phyloP scores from a whole-genome alignment of 1,140 invertebrate species.

The Rhagoletis zephyria region DNA sequence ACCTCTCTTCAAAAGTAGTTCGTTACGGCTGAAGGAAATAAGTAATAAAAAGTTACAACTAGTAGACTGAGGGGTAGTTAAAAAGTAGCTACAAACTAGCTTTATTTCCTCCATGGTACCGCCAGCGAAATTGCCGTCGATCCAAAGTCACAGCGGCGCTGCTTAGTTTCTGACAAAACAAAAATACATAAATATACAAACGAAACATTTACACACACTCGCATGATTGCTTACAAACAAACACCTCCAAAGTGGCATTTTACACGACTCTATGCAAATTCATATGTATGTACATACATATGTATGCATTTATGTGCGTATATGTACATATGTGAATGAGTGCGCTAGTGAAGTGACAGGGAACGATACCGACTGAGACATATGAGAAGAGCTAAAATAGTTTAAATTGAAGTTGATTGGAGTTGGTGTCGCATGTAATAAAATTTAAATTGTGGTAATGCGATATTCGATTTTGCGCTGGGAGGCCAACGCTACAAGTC shows the following conservation, averaged over 20 bases:
- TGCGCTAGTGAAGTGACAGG: conserved; percentile 11
- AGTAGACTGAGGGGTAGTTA: too few species aligned
- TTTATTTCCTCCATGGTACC: too few species aligned
- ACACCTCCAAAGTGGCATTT: conserved; percentile 16
- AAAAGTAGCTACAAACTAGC: too few species aligned
- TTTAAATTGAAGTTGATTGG: conserved; percentile 50
- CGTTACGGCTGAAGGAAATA: too few species aligned
- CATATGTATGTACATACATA: too few species aligned
- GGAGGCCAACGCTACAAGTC: neutral
- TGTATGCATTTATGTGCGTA: neutral
- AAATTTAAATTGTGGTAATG: conserved; percentile 51
- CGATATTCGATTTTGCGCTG: conserved; percentile 23
- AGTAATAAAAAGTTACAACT: too few species aligned
- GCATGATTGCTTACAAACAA: neutral
- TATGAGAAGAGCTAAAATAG: conserved; percentile 36
- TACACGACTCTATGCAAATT: neutral
- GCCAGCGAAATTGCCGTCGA: neutral
- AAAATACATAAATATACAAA: neutral
- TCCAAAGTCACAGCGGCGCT: neutral
- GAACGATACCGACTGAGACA: neutral
- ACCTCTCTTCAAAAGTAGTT: too few species aligned
- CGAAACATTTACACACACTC: neutral
- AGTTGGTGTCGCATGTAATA: conserved; percentile 49
- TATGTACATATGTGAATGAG: neutral
- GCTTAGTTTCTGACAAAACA: conserved; percentile 34